Percentiles rank a stretch among this genome's conserved stretches.
phyloP scores from a whole-genome alignment of 2,797 vertebrate species.

The Melanotaenia nigrans region DNA sequence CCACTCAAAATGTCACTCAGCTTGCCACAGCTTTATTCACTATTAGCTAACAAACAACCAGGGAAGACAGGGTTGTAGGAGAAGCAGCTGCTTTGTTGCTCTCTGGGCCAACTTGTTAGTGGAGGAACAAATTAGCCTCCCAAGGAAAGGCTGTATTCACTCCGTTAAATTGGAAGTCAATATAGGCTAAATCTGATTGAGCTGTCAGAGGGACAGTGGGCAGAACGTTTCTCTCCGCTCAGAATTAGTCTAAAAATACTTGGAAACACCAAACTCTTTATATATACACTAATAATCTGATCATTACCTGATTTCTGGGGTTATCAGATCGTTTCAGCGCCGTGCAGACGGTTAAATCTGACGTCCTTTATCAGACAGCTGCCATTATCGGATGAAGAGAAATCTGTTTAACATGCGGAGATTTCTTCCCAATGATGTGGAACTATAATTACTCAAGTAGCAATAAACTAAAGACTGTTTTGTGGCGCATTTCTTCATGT shows the following conservation, averaged over 20 bases:
- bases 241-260: not conserved
- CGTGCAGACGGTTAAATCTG: no score
- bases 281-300: no score
- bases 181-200: not conserved
- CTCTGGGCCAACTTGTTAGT: constrained; percentile 15
- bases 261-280: no score
- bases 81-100: constrained; percentile 42
- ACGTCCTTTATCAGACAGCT: no score
- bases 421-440: no score
- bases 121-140: constrained; percentile 22
- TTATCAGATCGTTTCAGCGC: no score
- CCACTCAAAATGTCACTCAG: constrained; percentile 62
- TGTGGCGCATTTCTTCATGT: no score
- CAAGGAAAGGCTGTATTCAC: constrained; percentile 3
- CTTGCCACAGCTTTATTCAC: constrained; percentile 47
- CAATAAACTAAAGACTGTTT: no score
- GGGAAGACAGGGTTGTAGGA: constrained; percentile 23
- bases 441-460: no score
- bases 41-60: constrained; percentile 58
- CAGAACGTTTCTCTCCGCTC: not conserved
- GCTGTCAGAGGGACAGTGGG: not conserved
- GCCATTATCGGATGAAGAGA: no score
- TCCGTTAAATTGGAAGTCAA: constrained; percentile 15
- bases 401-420: no score
- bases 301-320: no score